Base-by-base conservation (phyloP, 2,797 vertebrate genomes). In the Sebastes ruberrimus region DNA sequence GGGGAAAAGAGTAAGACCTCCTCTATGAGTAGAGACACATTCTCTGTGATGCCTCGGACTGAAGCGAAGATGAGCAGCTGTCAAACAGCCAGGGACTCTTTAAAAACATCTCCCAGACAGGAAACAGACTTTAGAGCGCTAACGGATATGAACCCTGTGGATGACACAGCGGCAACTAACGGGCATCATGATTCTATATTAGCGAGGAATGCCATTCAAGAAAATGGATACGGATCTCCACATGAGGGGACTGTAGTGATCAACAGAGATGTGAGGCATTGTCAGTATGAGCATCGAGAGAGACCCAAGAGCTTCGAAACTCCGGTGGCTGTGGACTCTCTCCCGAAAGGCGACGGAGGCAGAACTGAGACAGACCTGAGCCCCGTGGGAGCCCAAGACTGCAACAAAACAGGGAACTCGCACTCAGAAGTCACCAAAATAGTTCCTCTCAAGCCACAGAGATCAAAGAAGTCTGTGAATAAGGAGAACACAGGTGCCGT, bases 401-500 rank as follows among this genome's bases (percentile, higher is more conserved):
- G 71, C 61, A 85, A 68, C 79, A 89, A 82, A 88, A 81, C 86
- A 30, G 84, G 76, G n/a, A 82, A 79, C 71, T 80, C 81, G 0
- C 87, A 86, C 53, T 83, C 94, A 20, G 93, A 95, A 86, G 86
- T 91, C 38, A 86, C 94, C 61, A 94, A 91, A 94, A 83, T 94
- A 62, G 93, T 95, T 86, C 96, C 96, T 59, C 90, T 96, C 49
- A 96, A 96, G 81, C 96, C 95, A 1, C 95, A 95, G 89, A 91
- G 96, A 93, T 96, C 96, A 46, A 96, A 96, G 86, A 96, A 96
- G 84, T 94, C 86, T 91, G 85, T 94, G 88, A 93, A 83, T 81
- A 96, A 94, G 85, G 94, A 92, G 49, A 93, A 90, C 87, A 92
- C 93, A 92, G 90, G 72, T 65, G 65, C 14, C 38, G 28, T 66